A percentile compares a stretch with the other conserved stretches of the same genome.
phyloP scores from a whole-genome alignment of 1,140 invertebrate species.

The Papilio helenus region DNA sequence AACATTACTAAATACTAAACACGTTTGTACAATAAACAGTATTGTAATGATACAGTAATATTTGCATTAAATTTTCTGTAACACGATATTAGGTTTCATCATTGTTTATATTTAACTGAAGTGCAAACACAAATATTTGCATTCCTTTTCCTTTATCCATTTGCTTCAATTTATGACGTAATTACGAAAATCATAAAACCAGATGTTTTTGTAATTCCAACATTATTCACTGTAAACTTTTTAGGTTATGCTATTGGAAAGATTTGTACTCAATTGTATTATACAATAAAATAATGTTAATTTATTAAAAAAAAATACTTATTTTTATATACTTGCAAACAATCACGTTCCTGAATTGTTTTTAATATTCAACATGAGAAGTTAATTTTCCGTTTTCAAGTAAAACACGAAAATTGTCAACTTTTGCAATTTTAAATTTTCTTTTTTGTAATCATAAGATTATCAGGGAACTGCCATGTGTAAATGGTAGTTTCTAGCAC shows the following conservation, averaged over 20 bases:
- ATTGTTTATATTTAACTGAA: constrained; percentile 14
- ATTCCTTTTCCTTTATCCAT: constrained; percentile 28
- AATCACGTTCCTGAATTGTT: no score
- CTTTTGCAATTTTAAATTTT: background rate
- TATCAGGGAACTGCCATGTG: no score
- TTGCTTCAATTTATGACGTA: constrained; percentile 31
- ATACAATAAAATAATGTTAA: background rate
- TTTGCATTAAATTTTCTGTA: background rate
- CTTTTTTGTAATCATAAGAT: background rate
- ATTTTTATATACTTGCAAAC: no score
- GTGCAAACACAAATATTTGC: constrained; percentile 13
- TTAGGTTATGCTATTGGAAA: background rate
- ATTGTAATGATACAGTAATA: background rate
- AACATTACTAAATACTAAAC: no score
- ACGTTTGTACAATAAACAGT: background rate
- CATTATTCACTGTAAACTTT: constrained; percentile 15
- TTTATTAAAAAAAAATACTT: no score
- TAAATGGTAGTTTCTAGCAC: background rate
- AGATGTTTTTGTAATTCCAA: constrained; percentile 10
- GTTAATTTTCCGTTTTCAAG: no score
- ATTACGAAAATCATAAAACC: constrained; percentile 26
- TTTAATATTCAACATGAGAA: no score
- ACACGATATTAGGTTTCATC: constrained; percentile 1
- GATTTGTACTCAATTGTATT: background rate
- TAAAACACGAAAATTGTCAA: background rate